Base-by-base conservation (phyloP, 2,888 invertebrate genomes). In the Ormyrus thymus region DNA sequence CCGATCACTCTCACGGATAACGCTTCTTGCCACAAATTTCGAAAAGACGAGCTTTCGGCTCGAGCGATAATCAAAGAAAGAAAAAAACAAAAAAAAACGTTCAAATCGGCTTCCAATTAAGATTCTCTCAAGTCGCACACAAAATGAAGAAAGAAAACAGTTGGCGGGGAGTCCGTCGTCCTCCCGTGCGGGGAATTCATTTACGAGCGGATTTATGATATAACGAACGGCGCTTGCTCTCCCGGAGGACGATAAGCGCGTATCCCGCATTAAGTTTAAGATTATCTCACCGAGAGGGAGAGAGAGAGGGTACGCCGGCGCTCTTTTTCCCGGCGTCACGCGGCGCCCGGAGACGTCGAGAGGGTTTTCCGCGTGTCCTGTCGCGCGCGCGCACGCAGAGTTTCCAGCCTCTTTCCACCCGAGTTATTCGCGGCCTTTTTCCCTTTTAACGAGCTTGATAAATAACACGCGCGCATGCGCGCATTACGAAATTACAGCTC, bases 211-310 rank as follows among this genome's bases (percentile, higher is more conserved):
- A 74, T 79, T 74, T 55, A 66, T 64, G 79, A 75, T 75, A 71
- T 65, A 79, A 66, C 59, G 64, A 59, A 73, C 53, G 53, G 29
- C 29, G 29, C 46, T 43, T 43, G 45, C 76, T 55, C 29, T 9
- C 29, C 11, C n/a, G 8, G 10, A 15, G 45, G 13, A 50, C 71
- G 72, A 79, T 79, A 76, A 79, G 68, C 76, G 62, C 9, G 66
- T 79, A 78, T 74, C 74, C 74, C 68, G 56, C 79, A 76, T 76
- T 76, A 76, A 75, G 50, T 75, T 43, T n/a, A 65, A 75, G 79
- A 79, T 71, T 70, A 79, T 75, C 65, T 75, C 11, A 45, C 64
- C 6, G 43, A n/a, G 55, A 43, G 11, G 15, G 15, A 43, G 15
- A 29, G 50, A 29, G 46, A 43, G 55, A 53, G 51, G 56, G 65